Base-by-base conservation (phyloP, 2,797 vertebrate species). In the Micropoecilia bifurca region DNA sequence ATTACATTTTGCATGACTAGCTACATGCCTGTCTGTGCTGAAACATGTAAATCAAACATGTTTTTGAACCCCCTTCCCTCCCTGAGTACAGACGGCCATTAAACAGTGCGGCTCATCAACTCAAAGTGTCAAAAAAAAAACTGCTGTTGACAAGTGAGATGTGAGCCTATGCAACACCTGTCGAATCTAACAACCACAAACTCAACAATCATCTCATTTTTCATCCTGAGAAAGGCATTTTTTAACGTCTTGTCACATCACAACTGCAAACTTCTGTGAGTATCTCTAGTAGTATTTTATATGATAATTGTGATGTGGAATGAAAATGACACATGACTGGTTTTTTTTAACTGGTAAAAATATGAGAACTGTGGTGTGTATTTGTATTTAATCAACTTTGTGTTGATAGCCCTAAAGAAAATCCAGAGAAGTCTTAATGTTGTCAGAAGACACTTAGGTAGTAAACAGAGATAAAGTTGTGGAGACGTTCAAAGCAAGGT, bases 141-240 rank as follows among this genome's bases (percentile, higher is more conserved):
- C 14, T 30, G n/a, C 41, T 81, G 74, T 5, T 74, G 45, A 61
- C 47, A 68, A 16, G 8, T 28, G 45, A 72, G 71, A 39, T 39
- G 41, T 12, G 18, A 10, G 30, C 20, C 28, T 28, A 41, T 6
- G 36, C 20, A 13, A 1, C 1, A 8, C 10, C 79, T 80, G 66
- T 74, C 82, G 81, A 25, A 77, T 28, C 45, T 9, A 30, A 79
- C 73, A 28, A 69, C 63, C 79, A 74, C 28, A 5, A 59, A 79
- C 77, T 77, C 57, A 77, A 69, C 9, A 48, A 45, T 77, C 28
- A 57, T 79, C 36, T 77, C 8, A 3, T 4, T 39, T 73, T 46
- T 77, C 41, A 69, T 81, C 59, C 75, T 10, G 43, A 82, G 55
- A 83, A 80, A 80, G 61, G 59, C 71, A 8, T 13, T 74, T 66